phyloP scores from a whole-genome alignment of 2,797 vertebrate genomes.

The Tapirus indicus region DNA sequence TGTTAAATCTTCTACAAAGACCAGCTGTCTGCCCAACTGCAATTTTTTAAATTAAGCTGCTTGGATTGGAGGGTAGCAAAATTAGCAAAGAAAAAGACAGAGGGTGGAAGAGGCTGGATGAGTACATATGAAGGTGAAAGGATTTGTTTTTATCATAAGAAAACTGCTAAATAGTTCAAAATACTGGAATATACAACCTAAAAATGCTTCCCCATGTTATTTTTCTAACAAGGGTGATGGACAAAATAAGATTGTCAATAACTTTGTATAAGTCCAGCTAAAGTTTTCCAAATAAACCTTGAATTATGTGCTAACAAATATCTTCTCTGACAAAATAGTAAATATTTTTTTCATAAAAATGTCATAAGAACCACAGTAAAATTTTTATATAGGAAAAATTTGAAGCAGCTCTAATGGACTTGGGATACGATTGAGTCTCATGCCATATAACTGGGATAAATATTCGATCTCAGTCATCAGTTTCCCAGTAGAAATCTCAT shows the following conservation, averaged over 20 bases:
- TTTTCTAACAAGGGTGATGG: background rate
- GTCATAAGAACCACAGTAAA: background rate
- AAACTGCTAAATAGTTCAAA: background rate
- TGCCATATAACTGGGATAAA: slow-evolving; percentile 18
- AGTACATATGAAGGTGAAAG: background rate
- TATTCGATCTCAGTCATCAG: slow-evolving; percentile 48
- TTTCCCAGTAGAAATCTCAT: slow-evolving; percentile 69
- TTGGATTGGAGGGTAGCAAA: background rate
- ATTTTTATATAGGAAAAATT: background rate
- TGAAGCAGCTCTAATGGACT: background rate
- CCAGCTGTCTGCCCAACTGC: slow-evolving; percentile 68
- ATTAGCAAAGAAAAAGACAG: background rate
- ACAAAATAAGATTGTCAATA: slow-evolving; percentile 49
- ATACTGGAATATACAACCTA: background rate
- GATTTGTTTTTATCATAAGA: slow-evolving; percentile 24
- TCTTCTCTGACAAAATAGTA: background rate
- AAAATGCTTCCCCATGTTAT: background rate
- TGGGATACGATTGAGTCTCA: background rate
- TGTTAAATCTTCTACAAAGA: slow-evolving; percentile 76
- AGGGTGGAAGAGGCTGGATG: background rate
- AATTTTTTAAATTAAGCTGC: slow-evolving; percentile 64
- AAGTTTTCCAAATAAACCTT: background rate
- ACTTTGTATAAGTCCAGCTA: background rate
- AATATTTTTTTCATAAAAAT: background rate
- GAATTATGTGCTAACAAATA: background rate